Percentiles rank a stretch among this genome's conserved stretches.
Evolutionary conservation across 2,113 vertebrate genomes (phyloP).

Genomic region (Cheirogaleus medius): DNA sequence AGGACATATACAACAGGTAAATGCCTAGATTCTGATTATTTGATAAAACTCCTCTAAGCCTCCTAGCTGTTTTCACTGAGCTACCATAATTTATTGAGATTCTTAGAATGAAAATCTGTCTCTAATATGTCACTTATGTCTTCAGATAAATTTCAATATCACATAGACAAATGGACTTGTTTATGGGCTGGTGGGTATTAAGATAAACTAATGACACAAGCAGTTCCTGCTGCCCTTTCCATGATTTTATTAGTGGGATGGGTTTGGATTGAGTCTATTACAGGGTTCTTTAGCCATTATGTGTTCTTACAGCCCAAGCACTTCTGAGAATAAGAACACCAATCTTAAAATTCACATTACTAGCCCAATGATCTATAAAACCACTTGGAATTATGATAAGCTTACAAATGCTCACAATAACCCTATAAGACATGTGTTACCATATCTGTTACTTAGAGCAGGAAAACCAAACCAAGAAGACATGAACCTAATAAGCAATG

Average conservation of each 20-base stretch:
- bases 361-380: background rate
- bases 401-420: background rate
- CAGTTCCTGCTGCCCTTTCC: background rate
- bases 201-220: background rate
- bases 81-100: background rate
- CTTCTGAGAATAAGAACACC: background rate
- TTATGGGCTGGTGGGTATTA: background rate
- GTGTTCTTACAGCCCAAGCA: background rate
- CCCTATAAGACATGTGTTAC: background rate
- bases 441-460: background rate
- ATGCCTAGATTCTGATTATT: background rate
- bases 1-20: background rate
- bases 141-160: background rate
- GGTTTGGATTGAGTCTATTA: background rate
- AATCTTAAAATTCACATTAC: background rate
- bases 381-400: background rate
- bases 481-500: background rate
- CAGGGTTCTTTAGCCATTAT: background rate
- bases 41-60: background rate
- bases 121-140: background rate
- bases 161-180: background rate
- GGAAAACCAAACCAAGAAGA: background rate
- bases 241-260: fast-evolving
- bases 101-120: background rate
- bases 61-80: background rate